These are phyloP conservation scores for Volucella zonaria DNA, from an alignment of 2,888 invertebrate species.

Conservation along the genomic window DNA sequence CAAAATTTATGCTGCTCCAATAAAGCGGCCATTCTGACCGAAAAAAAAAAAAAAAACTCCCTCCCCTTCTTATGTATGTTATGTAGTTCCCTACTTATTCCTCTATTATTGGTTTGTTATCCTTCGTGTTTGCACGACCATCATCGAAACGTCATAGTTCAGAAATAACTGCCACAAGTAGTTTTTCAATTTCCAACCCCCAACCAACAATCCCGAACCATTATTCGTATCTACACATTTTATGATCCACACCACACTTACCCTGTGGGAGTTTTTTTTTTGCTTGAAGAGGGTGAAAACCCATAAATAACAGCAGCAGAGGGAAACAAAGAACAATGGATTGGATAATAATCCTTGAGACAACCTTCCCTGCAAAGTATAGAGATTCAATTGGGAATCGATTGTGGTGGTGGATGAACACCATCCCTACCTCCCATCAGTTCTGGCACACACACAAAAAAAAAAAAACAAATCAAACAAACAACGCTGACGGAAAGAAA, in stretches of 20 bases:
- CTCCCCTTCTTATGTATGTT: neutral
- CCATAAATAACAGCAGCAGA: slow-evolving; percentile 16
- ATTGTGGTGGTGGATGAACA: slow-evolving; percentile 36
- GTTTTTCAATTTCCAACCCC: slow-evolving; percentile 39
- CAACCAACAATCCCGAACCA: neutral
- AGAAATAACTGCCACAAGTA: slow-evolving; percentile 60
- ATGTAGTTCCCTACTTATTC: slow-evolving; percentile 4
- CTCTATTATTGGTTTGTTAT: slow-evolving; percentile 31
- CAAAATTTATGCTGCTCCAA: slow-evolving; percentile 10
- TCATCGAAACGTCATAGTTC: slow-evolving; percentile 61
- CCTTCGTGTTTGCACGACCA: slow-evolving; percentile 44
- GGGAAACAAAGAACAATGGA: slow-evolving; percentile 33
- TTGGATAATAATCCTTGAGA: slow-evolving; percentile 68
- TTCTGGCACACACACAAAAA: slow-evolving; percentile 16
- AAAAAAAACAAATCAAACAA: neutral
- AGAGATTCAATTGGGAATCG: slow-evolving; percentile 67
- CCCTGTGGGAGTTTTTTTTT: slow-evolving; percentile 7
- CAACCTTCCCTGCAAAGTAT: slow-evolving; percentile 62
- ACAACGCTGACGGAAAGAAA: neutral
- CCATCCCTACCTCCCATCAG: neutral
- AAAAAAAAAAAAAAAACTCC: too few species aligned
- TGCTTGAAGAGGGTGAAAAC: neutral
- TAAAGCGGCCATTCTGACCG: slow-evolving; percentile 4
- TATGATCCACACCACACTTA: slow-evolving; percentile 22
- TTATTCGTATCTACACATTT: neutral